Percentiles rank a stretch among this genome's conserved stretches.
phyloP scores from a whole-genome alignment of 2,113 vertebrate genomes.

The Corythaixoides concolor region DNA sequence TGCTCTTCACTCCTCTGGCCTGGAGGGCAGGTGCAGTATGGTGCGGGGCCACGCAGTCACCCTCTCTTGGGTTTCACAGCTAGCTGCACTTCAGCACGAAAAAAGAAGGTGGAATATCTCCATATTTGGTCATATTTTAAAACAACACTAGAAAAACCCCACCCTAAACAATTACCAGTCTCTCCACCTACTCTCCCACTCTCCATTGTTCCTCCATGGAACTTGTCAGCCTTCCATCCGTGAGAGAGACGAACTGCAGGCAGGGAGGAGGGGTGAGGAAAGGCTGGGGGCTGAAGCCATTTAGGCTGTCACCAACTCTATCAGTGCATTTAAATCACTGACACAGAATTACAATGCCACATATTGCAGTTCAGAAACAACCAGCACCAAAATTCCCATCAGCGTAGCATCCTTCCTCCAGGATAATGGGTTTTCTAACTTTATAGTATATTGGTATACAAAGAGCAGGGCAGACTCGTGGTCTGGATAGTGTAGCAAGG shows the following conservation, averaged over 20 bases:
- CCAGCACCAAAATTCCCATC: conserved; percentile 31
- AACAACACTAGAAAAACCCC: conserved; percentile 34
- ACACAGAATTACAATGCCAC: conserved; percentile 69
- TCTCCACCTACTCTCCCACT: conserved; percentile 51
- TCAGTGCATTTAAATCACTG: conserved; percentile 77
- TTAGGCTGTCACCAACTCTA: conserved; percentile 77
- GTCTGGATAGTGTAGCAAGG: neutral
- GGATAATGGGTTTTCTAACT: conserved; percentile 27
- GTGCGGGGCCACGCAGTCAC: neutral
- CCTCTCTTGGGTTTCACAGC: conserved; percentile 33
- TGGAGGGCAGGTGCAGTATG: conserved; percentile 20
- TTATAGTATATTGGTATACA: neutral
- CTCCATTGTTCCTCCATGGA: conserved; percentile 56
- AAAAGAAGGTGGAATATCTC: conserved; percentile 1
- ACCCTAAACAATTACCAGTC: conserved; percentile 58
- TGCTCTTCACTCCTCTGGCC: neutral
- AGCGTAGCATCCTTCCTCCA: neutral
- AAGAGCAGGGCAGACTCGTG: neutral
- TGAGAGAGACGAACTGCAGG: conserved; percentile 48
- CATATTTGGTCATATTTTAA: conserved; percentile 45
- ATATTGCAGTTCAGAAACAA: conserved; percentile 65
- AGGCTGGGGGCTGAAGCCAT: conserved; percentile 71
- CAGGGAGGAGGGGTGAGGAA: conserved; percentile 42
- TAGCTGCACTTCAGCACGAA: conserved; percentile 13
- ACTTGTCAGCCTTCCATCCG: conserved; percentile 63